Percentiles rank a stretch among this genome's conserved stretches.
phyloP scores from a whole-genome alignment of 1,140 invertebrate species.

The Drosophila sp. region DNA sequence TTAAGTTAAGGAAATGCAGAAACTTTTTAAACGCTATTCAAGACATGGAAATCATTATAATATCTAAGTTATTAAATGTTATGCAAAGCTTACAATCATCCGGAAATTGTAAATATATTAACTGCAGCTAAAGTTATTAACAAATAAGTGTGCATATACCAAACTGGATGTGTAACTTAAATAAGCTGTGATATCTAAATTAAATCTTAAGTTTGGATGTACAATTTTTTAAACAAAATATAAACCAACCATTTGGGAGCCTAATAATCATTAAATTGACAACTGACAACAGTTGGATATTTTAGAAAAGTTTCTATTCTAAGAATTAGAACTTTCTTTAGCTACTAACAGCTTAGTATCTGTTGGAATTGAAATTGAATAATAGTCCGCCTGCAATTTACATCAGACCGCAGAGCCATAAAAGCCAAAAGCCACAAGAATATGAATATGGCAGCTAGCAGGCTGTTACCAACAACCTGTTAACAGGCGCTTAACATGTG shows the following conservation, averaged over 20 bases:
- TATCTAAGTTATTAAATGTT: background rate
- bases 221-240: too few species aligned
- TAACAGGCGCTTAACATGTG: slow-evolving; percentile 25
- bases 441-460: background rate
- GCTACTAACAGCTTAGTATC: background rate
- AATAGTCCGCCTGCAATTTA: background rate
- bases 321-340: too few species aligned
- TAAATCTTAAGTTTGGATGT: too few species aligned
- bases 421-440: slow-evolving; percentile 4
- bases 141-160: background rate
- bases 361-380: background rate
- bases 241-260: too few species aligned
- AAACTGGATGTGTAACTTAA: too few species aligned
- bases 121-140: background rate
- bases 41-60: slow-evolving; percentile 9
- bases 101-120: slow-evolving; percentile 1
- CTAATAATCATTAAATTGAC: too few species aligned
- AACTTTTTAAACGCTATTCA: slow-evolving; percentile 1
- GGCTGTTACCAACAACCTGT: slow-evolving; percentile 32
- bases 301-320: too few species aligned
- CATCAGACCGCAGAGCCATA: slow-evolving; percentile 5
- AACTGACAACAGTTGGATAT: too few species aligned
- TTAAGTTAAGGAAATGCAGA: slow-evolving; percentile 40
- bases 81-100: background rate
- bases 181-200: too few species aligned